Percentiles rank a stretch among this genome's conserved stretches.
Conservation (phyloP, 1,140 invertebrate genomes). For the Trichonephila clavata region DNA sequence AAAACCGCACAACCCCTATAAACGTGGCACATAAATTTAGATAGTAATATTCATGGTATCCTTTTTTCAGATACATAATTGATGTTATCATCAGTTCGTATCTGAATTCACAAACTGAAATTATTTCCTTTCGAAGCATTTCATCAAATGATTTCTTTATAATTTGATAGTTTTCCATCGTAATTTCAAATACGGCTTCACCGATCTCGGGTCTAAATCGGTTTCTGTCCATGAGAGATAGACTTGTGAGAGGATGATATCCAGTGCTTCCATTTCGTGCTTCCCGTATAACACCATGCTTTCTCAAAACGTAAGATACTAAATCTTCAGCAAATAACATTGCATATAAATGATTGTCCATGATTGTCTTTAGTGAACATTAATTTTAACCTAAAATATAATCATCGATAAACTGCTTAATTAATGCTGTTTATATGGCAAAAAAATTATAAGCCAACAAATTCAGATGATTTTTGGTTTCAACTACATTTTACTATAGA, state of each 20-base stretch:
- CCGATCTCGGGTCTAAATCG: neutral
- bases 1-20: neutral
- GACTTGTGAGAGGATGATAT: neutral
- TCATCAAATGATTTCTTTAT: neutral
- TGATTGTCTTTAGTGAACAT: neutral
- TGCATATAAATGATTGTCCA: neutral
- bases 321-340: neutral
- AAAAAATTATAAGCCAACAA: too few relatives aligned
- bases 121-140: neutral
- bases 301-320: neutral
- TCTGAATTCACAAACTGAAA: neutral
- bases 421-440: too few relatives aligned
- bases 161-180: neutral
- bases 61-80: neutral
- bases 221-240: neutral
- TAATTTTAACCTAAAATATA: neutral
- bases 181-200: neutral
- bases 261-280: neutral
- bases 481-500: too few relatives aligned
- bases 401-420: neutral
- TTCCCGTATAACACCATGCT: neutral
- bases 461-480: too few relatives aligned
- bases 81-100: neutral
- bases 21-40: neutral
- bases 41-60: neutral